phyloP scores from a whole-genome alignment of 2,888 invertebrate genomes.

The Monochamus alternatus region DNA sequence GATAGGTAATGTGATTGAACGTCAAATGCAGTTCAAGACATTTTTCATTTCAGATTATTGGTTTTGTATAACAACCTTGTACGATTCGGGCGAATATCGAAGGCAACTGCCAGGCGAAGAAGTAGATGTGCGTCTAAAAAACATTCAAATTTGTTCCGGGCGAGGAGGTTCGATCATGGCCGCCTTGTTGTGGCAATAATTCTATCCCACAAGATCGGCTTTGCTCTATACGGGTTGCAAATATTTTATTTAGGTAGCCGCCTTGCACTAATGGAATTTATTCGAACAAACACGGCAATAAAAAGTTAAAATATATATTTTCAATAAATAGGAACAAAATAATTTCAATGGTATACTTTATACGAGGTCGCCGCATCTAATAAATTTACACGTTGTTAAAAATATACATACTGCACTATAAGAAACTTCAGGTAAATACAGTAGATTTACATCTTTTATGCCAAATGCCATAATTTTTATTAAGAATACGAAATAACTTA shows the following conservation, averaged over 20 bases:
- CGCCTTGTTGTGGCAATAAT: conserved; percentile 51
- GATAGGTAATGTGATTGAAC: conserved; percentile 57
- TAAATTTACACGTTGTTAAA: no score
- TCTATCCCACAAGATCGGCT: conserved; percentile 25
- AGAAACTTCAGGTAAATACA: no score
- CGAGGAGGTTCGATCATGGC: conserved; percentile 64
- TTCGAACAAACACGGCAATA: no score
- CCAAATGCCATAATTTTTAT: no score
- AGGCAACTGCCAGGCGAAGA: conserved; percentile 34
- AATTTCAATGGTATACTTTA: background rate
- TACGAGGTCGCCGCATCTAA: no score
- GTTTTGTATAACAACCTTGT: conserved; percentile 58
- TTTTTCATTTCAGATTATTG: conserved; percentile 63
- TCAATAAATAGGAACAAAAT: background rate
- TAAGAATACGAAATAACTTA: no score
- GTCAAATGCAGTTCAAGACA: conserved; percentile 60
- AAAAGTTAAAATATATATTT: background rate
- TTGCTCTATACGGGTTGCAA: background rate
- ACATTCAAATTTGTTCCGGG: conserved; percentile 65
- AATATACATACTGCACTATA: no score
- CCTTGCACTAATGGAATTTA: background rate
- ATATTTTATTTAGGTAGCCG: background rate
- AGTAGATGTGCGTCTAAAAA: conserved; percentile 55
- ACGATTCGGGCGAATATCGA: conserved; percentile 45
- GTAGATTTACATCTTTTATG: no score